A percentile compares a stretch with the other conserved stretches of the same genome.
phyloP scores from a whole-genome alignment of 2,888 invertebrate genomes.

The Morpho deidamia region DNA sequence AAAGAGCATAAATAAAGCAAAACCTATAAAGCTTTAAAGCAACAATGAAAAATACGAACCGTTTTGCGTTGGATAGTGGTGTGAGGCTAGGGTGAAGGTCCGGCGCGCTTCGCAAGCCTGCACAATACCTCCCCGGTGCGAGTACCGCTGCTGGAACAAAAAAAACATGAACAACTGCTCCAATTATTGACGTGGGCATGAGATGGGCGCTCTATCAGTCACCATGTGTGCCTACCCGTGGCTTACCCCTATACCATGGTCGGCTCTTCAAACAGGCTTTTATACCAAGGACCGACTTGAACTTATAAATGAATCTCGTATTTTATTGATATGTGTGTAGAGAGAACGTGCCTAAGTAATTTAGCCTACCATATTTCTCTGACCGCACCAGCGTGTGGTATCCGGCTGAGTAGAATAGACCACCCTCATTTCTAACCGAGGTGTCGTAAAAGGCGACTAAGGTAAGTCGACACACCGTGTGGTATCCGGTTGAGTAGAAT shows the following conservation, averaged over 20 bases:
- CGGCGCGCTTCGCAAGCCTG: conserved; percentile 45
- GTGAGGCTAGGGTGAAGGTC: conserved; percentile 35
- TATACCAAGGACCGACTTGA: too few relatives aligned
- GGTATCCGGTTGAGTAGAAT: too few relatives aligned
- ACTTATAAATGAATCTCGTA: too few relatives aligned
- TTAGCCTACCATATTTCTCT: too few relatives aligned
- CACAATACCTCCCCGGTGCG: conserved; percentile 60
- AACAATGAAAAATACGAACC: conserved; percentile 78
- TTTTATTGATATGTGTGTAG: too few relatives aligned
- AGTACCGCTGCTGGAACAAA: conserved; percentile 67
- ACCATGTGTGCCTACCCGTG: not conserved
- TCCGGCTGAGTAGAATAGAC: too few relatives aligned
- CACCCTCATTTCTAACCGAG: too few relatives aligned
- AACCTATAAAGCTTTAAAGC: conserved; percentile 76
- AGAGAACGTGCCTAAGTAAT: too few relatives aligned
- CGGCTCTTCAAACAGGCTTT: not conserved
- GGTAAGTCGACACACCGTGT: too few relatives aligned
- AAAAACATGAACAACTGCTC: conserved; percentile 68
- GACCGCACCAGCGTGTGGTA: too few relatives aligned
- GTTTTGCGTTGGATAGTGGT: conserved; percentile 59
- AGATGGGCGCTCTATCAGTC: conserved; percentile 49
- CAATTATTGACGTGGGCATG: conserved; percentile 74
- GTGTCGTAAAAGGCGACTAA: too few relatives aligned
- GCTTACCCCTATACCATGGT: not conserved
- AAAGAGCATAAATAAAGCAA: conserved; percentile 74